Percentiles rank a stretch among this genome's conserved stretches.
These are phyloP conservation scores for Eupithecia abbreviata DNA, from an alignment of 2,888 invertebrate genomes.

Conservation along the genomic window DNA sequence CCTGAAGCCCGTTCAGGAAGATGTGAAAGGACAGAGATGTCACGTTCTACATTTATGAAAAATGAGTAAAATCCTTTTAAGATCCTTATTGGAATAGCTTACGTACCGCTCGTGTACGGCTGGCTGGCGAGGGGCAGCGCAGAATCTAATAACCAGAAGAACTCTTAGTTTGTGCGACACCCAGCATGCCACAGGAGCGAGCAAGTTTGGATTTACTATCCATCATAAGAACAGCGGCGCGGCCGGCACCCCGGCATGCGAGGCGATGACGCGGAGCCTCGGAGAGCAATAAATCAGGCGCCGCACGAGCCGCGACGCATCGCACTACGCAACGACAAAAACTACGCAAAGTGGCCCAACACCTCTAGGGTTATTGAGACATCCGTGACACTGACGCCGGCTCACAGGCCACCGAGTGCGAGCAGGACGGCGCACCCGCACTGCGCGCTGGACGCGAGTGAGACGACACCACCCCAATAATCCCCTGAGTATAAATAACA, in stretches of 20 bases:
- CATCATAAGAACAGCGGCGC: neutral
- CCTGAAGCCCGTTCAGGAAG: too few relatives aligned
- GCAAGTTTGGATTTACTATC: neutral
- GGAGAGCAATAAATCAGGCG: conserved; percentile 32
- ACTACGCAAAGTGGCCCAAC: conserved; percentile 41
- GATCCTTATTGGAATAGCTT: too few relatives aligned
- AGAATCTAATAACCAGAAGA: too few relatives aligned
- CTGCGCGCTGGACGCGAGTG: neutral
- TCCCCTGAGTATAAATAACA: conserved; percentile 71
- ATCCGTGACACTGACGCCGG: conserved; percentile 53
- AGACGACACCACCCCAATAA: conserved; percentile 57
- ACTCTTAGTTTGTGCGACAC: too few relatives aligned
- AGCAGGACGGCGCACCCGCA: neutral
- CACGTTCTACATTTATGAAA: too few relatives aligned
- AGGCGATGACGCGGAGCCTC: neutral
- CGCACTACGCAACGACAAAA: conserved; percentile 38
- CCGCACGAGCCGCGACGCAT: conserved; percentile 32
- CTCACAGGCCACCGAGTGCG: conserved; percentile 59
- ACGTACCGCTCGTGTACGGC: too few relatives aligned
- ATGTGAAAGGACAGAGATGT: too few relatives aligned
- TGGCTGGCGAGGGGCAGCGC: too few relatives aligned
- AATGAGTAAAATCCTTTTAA: too few relatives aligned
- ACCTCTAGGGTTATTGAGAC: conserved; percentile 49
- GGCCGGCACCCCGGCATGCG: neutral
- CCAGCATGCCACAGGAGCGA: neutral